Evolutionary conservation across 2,113 vertebrate genomes (phyloP).

Genomic region (Leiothrix lutea): DNA sequence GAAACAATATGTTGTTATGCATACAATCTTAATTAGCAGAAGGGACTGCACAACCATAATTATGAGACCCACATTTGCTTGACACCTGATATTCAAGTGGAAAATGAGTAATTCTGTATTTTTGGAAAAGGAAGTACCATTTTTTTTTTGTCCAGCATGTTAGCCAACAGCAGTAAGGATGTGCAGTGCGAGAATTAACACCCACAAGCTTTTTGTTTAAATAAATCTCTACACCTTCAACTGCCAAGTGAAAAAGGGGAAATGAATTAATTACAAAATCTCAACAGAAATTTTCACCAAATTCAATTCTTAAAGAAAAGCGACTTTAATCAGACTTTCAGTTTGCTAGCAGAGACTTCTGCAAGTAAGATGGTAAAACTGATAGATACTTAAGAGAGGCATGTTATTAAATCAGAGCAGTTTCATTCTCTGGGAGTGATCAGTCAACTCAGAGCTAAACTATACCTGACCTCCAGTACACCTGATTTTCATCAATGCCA

Average conservation of each 20-base stretch:
- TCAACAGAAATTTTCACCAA: neutral
- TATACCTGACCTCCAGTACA: neutral
- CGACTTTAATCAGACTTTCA: neutral
- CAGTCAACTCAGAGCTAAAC: neutral
- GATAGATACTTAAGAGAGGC: neutral
- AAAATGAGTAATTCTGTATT: neutral
- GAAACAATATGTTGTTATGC: neutral
- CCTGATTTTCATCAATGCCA: neutral
- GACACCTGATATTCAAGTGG: conserved; percentile 28
- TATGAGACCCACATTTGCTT: neutral
- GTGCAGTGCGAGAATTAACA: neutral
- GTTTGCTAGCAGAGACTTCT: neutral
- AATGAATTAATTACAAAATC: neutral
- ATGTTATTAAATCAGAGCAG: neutral
- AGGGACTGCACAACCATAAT: neutral
- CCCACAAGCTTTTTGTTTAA: neutral
- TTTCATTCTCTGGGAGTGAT: neutral
- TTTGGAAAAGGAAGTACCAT: neutral
- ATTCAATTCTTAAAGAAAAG: neutral
- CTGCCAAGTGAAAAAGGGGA: neutral
- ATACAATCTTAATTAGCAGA: conserved; percentile 4
- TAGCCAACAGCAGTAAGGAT: neutral
- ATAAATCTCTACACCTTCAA: neutral
- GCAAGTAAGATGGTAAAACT: neutral
- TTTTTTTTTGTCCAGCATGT: neutral